Evolutionary conservation across 2,888 invertebrate species (phyloP).

Genomic region (Colostygia pectinataria): DNA sequence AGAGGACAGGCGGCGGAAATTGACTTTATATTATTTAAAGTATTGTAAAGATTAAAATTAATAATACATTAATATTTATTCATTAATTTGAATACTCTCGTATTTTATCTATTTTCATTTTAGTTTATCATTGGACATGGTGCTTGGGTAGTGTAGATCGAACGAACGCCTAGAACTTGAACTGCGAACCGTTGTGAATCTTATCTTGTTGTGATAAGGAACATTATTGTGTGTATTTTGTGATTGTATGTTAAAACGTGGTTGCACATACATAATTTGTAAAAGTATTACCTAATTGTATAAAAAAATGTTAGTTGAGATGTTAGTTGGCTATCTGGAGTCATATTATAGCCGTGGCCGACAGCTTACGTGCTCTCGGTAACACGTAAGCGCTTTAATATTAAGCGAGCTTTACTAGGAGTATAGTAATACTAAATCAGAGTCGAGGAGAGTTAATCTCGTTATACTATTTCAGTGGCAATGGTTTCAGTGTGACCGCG

Average conservation of each 20-base stretch:
- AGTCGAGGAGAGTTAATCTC: too few species aligned
- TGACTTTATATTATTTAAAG: too few species aligned
- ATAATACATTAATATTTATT: too few species aligned
- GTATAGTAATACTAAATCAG: too few species aligned
- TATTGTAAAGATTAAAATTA: too few species aligned
- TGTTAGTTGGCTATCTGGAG: too few species aligned
- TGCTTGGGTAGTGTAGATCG: conserved; percentile 46
- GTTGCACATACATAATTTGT: neutral
- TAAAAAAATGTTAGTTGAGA: neutral
- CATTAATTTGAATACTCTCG: too few species aligned
- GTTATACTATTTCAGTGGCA: neutral
- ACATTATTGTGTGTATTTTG: conserved; percentile 14
- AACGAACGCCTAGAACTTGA: conserved; percentile 42
- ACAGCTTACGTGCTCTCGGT: too few species aligned
- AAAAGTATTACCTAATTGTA: neutral
- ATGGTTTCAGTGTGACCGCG: conserved; percentile 11
- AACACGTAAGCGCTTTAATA: too few species aligned
- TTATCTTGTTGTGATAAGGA: conserved; percentile 38
- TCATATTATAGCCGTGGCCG: too few species aligned
- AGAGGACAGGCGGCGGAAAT: too few species aligned
- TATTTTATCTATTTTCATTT: conserved; percentile 17
- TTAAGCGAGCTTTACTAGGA: too few species aligned
- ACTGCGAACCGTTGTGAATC: conserved; percentile 41
- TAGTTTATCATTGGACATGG: conserved; percentile 43
- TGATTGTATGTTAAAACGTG: conserved; percentile 5